Evolutionary conservation across 2,888 invertebrate genomes (phyloP).

Genomic region (Athalia cordata): DNA sequence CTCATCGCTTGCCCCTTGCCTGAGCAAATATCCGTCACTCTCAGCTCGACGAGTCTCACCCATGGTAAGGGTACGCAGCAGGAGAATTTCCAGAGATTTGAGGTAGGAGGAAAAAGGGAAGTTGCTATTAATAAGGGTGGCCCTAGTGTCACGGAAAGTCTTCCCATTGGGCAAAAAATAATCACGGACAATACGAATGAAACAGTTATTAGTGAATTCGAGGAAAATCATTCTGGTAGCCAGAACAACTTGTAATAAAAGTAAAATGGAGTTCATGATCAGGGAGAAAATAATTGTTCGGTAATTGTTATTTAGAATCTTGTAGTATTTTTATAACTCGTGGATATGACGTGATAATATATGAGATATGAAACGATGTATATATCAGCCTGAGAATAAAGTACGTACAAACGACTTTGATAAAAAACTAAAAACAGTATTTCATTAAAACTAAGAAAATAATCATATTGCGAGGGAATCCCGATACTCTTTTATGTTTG

Average conservation of each 20-base stretch:
- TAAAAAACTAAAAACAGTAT: no score
- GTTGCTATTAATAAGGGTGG: neutral
- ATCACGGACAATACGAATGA: no score
- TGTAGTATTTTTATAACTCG: slow-evolving; percentile 27
- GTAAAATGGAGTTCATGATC: neutral
- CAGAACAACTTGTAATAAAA: no score
- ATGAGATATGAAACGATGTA: neutral
- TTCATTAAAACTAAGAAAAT: no score
- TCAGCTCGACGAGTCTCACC: slow-evolving; percentile 85
- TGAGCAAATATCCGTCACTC: slow-evolving; percentile 93
- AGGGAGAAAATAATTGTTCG: neutral
- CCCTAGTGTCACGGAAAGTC: neutral
- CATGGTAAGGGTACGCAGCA: slow-evolving; percentile 55
- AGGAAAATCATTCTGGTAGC: no score
- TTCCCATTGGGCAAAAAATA: no score
- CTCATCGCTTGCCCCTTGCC: slow-evolving; percentile 94
- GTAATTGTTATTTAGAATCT: neutral
- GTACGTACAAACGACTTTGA: no score
- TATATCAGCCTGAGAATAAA: neutral
- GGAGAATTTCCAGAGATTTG: neutral
- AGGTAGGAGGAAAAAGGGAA: neutral
- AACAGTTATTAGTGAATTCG: no score
- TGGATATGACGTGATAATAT: slow-evolving; percentile 11
- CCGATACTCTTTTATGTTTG: no score
- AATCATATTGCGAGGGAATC: no score